These are phyloP conservation scores for Hyperoplus lanceolatus DNA, from an alignment of 2,797 vertebrate species.

Conservation along the genomic window DNA sequence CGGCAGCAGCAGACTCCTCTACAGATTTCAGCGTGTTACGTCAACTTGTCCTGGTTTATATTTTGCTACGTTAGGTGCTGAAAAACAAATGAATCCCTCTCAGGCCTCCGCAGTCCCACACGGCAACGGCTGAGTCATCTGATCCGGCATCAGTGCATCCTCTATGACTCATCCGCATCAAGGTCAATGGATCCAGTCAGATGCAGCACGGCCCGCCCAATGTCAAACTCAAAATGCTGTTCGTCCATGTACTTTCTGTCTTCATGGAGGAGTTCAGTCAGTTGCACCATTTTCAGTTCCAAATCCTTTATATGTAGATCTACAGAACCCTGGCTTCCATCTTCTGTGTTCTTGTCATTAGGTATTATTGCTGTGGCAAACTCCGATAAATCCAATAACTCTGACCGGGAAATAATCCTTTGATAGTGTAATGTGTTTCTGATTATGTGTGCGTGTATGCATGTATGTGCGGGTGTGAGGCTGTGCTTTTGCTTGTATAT, in stretches of 20 bases:
- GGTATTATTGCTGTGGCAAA: constrained; percentile 86
- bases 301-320: constrained; percentile 14
- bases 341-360: constrained; percentile 38
- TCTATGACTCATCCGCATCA: constrained; percentile 40
- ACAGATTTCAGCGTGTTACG: constrained; percentile 39
- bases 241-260: constrained; percentile 35
- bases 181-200: constrained; percentile 22
- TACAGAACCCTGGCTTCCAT: constrained; percentile 35
- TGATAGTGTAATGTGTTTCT: constrained; percentile 34
- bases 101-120: constrained; percentile 39
- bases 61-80: constrained; percentile 78
- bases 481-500: constrained; percentile 53
- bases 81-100: constrained; percentile 49
- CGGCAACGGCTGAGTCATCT: constrained; percentile 55
- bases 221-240: constrained; percentile 12
- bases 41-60: constrained; percentile 63
- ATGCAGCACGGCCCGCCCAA: constrained; percentile 8
- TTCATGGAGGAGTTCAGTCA: constrained; percentile 35
- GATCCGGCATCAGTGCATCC: constrained; percentile 26
- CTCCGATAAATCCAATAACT: constrained; percentile 38
- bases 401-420: constrained; percentile 44
- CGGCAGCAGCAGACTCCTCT: constrained; percentile 49
- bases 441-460: constrained; percentile 24
- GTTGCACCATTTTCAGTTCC: constrained; percentile 24
- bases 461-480: constrained; percentile 12